Evolutionary conservation across 2,797 vertebrate species (phyloP).

Genomic region (Setipinna tenuifilis): DNA sequence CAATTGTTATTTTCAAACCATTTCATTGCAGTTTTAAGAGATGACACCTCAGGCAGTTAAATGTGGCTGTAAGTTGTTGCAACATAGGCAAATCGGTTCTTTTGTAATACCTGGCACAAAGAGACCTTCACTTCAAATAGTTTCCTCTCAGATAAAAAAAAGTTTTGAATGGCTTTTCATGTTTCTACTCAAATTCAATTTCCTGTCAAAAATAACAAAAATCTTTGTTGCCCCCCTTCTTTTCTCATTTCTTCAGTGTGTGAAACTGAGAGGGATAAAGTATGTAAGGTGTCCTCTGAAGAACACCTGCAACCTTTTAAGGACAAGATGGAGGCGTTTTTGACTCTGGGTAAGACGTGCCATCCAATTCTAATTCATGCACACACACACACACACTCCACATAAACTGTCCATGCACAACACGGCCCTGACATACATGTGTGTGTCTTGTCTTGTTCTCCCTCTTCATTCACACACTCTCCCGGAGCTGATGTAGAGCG

Average conservation of each 20-base stretch:
- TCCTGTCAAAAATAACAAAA: background rate
- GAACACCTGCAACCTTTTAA: slow-evolving; percentile 94
- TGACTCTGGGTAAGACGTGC: slow-evolving; percentile 83
- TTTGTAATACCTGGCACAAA: no score
- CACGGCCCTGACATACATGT: background rate
- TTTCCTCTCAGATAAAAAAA: background rate
- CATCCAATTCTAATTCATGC: background rate
- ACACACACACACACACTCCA: background rate
- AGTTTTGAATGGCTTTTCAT: slow-evolving; percentile 18
- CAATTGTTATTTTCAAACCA: no score
- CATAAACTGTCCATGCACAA: background rate
- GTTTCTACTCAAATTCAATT: background rate
- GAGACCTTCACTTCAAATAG: no score
- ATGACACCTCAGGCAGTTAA: no score
- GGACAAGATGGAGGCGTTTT: slow-evolving; percentile 91
- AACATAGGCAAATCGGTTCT: no score
- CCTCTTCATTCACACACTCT: background rate
- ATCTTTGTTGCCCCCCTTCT: background rate
- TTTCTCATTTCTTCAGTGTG: slow-evolving; percentile 75
- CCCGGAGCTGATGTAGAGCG: background rate
- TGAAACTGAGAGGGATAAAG: slow-evolving; percentile 87
- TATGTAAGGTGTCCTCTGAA: slow-evolving; percentile 87
- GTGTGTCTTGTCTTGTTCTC: background rate
- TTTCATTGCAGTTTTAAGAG: no score
- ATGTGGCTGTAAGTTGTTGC: no score